Percentiles rank a stretch among this genome's conserved stretches.
Evolutionary conservation across 1,140 invertebrate species (phyloP).

Genomic region (Zelostemma sp.): DNA sequence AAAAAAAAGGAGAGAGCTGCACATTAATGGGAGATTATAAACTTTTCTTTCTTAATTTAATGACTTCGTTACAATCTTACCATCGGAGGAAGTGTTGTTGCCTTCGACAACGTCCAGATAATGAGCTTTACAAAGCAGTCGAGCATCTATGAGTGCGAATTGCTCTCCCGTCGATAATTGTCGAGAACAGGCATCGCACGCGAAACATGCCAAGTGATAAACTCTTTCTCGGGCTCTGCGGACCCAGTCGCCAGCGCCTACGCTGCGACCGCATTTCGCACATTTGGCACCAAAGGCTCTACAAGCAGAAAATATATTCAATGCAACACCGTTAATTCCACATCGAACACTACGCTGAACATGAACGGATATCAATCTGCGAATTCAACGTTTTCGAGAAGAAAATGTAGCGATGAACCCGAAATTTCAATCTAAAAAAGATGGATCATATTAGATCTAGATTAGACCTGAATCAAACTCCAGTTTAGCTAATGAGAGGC

Average conservation of each 20-base stretch:
- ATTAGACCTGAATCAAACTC: no score
- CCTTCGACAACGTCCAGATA: conserved; percentile 95
- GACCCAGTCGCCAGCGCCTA: conserved; percentile 97
- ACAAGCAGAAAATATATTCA: conserved; percentile 56
- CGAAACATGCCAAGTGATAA: conserved; percentile 98
- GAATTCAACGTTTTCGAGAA: no score
- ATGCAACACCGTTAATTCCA: no score
- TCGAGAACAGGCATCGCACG: conserved; percentile 96
- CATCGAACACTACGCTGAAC: no score
- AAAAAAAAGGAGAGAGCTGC: no score
- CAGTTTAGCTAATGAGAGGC: no score
- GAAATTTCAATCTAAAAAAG: no score
- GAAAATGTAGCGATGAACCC: no score
- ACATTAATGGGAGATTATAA: no score
- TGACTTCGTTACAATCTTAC: conserved; percentile 67
- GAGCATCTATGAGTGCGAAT: conserved; percentile 93
- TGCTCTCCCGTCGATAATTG: conserved; percentile 98
- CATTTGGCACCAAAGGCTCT: conserved; percentile 98
- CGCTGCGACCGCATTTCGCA: conserved; percentile 92
- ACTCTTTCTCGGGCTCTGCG: conserved; percentile 92
- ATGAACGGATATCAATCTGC: no score
- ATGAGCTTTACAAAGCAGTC: conserved; percentile 95
- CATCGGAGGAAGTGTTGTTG: conserved; percentile 87
- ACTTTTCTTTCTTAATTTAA: no score
- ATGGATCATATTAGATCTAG: no score